These are phyloP conservation scores for Pimpla rufipes DNA, from an alignment of 2,888 invertebrate genomes.

Conservation along the genomic window DNA sequence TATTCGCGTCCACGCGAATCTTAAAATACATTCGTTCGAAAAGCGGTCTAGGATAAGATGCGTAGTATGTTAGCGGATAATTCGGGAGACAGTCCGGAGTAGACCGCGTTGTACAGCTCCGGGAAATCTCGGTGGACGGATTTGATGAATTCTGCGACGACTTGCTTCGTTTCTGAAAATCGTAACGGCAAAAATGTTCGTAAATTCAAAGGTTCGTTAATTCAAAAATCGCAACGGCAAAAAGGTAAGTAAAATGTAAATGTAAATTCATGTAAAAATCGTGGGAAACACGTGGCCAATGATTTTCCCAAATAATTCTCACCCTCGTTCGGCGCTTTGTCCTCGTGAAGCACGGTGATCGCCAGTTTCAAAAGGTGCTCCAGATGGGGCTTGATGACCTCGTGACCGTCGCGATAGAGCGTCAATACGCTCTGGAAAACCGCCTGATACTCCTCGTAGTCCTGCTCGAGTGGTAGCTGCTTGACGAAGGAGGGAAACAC, in stretches of 20 bases:
- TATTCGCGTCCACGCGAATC: conserved; percentile 57
- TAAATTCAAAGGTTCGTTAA: no score
- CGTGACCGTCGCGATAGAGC: conserved; percentile 88
- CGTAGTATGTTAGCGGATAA: conserved; percentile 81
- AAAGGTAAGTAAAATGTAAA: no score
- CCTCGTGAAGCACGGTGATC: conserved; percentile 87
- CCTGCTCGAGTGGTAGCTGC: conserved; percentile 91
- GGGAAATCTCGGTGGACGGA: conserved; percentile 87
- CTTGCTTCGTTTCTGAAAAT: conserved; percentile 85
- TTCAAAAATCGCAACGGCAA: no score
- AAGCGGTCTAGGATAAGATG: conserved; percentile 70
- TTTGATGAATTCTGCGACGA: conserved; percentile 87
- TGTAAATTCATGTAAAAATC: not conserved
- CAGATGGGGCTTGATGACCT: conserved; percentile 86
- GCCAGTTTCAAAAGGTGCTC: conserved; percentile 87
- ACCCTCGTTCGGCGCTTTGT: conserved; percentile 87
- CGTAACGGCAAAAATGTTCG: conserved; percentile 17
- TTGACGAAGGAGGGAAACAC: conserved; percentile 90
- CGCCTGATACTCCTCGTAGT: conserved; percentile 91
- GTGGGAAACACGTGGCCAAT: not conserved
- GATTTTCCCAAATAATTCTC: conserved; percentile 67
- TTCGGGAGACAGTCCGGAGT: conserved; percentile 84
- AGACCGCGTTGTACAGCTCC: conserved; percentile 86
- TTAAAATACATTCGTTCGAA: conserved; percentile 7
- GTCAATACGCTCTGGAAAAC: conserved; percentile 89